phyloP scores from a whole-genome alignment of 2,888 invertebrate species.

The Volucella zonaria region DNA sequence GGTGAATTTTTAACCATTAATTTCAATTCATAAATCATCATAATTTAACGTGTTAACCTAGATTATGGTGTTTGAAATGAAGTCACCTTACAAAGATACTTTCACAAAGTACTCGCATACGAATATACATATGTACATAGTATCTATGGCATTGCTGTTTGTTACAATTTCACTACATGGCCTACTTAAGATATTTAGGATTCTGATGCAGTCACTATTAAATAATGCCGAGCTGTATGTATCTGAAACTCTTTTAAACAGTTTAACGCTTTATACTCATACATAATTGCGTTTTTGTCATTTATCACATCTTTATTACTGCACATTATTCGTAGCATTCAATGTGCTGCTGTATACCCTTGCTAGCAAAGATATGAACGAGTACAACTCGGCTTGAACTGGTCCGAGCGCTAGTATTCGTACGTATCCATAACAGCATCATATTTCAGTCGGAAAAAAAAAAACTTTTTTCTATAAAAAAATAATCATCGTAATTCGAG shows the following conservation, averaged over 20 bases:
- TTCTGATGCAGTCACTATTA: conserved; percentile 27
- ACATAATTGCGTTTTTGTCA: neutral
- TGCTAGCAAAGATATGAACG: neutral
- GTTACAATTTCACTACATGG: conserved; percentile 24
- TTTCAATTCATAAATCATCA: conserved; percentile 34
- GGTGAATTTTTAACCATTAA: neutral
- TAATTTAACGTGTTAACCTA: conserved; percentile 31
- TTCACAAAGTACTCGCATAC: conserved; percentile 1
- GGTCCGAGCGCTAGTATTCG: no score
- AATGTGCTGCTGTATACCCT: conserved; percentile 13
- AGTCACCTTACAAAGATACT: neutral
- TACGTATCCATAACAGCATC: conserved; percentile 36
- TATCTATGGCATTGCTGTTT: neutral
- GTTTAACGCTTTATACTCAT: neutral
- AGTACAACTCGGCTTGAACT: neutral
- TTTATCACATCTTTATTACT: neutral
- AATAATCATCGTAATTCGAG: conserved; percentile 55
- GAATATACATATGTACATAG: neutral
- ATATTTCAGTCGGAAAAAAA: conserved; percentile 50
- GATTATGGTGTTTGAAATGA: conserved; percentile 3
- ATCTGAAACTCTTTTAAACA: neutral
- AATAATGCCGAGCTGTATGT: conserved; percentile 37
- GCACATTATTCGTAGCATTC: conserved; percentile 3
- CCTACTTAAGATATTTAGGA: conserved; percentile 18
- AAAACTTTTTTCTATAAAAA: neutral